Base-by-base conservation (phyloP, 2,797 vertebrate genomes). In the Uromys caudimaculatus region DNA sequence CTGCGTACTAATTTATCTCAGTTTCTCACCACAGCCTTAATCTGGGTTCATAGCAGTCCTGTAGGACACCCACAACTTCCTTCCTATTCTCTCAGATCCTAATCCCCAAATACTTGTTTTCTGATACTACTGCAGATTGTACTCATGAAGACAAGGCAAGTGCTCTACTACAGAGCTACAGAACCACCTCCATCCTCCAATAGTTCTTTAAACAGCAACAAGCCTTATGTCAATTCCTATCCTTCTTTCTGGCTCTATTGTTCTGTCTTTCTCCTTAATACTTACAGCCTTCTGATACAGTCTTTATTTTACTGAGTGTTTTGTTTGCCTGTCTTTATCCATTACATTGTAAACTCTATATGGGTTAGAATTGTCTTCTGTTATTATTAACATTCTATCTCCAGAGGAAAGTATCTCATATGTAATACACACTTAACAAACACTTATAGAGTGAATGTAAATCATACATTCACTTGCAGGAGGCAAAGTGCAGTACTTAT, bases 241-340 rank as follows among this genome's bases (percentile, higher is more conserved):
- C 54, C 58, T 29, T 87, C 47, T 94, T 90, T 17, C 77, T 95
- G 58, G 38, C 77, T 91, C 71, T 62, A 17, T 50, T 50, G 23
- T 10, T 44, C 13, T 91, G 47, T 81, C 89, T 93, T 94, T 84
- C 77, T 87, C 24, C 73, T n/a, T 41, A 62, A 24, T 6, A 84
- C 62, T 58, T 83, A 82, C 16, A 87, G 54, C 14, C 1, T 77
- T 85, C 41, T 90, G 21, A 78, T 16, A 71, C 35, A 54, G 27
- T 54, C 3, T 94, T 67, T 95, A 44, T 91, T 93, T 89, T 73
- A 38, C 54, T 69, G 62, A 92, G 78, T 94, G 84, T 29, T 87
- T 87, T 71, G 47, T 71, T 87, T 82, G 84, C 88, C 79, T 67
- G 6, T 71, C 76, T 94, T 90, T 92, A 95, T 62, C 24, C 11